Percentiles rank a stretch among this genome's conserved stretches.
Conservation (phyloP, 92 coral and sea anemone genomes). For the Montipora capitata region DNA sequence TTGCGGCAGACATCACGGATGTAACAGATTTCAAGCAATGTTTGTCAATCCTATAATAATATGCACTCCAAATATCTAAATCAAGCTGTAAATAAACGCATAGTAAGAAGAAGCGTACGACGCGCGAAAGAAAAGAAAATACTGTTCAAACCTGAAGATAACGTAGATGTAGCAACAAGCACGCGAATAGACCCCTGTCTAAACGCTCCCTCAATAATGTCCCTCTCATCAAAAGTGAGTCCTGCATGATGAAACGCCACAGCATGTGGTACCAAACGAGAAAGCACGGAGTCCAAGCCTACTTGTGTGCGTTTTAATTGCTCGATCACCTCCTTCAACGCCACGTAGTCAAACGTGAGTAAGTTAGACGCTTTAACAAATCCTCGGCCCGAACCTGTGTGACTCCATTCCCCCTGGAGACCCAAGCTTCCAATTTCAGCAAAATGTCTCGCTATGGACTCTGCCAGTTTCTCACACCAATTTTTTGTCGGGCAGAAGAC, state of each 20-base stretch:
- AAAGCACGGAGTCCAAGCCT: constrained; percentile 91
- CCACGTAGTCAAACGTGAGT: constrained; percentile 82
- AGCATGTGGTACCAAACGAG: constrained; percentile 83
- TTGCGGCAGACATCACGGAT: too few relatives aligned
- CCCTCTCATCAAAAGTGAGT: constrained; percentile 98
- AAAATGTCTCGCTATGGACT: constrained; percentile 95
- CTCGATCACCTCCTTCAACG: constrained; percentile 88
- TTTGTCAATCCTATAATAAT: too few relatives aligned
- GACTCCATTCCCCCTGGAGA: not conserved
- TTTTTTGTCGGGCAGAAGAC: constrained; percentile 97
- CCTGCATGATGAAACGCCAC: constrained; percentile 99
- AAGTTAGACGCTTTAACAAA: constrained; percentile 86
- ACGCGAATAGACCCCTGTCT: constrained; percentile 92
- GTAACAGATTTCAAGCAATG: too few relatives aligned
- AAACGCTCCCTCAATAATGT: constrained; percentile 98
- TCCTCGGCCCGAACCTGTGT: constrained; percentile 30
- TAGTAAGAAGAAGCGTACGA: not conserved
- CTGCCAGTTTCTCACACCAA: constrained; percentile 99
- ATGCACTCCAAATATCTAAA: not conserved
- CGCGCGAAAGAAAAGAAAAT: not conserved
- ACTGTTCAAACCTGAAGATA: constrained; percentile 89
- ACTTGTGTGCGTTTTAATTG: constrained; percentile 95
- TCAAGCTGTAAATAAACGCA: not conserved
- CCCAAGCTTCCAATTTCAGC: constrained; percentile 70
- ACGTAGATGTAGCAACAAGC: constrained; percentile 95